These are phyloP conservation scores for Zenarchopterus dispar DNA, from an alignment of 2,797 vertebrate genomes.

Conservation along the genomic window DNA sequence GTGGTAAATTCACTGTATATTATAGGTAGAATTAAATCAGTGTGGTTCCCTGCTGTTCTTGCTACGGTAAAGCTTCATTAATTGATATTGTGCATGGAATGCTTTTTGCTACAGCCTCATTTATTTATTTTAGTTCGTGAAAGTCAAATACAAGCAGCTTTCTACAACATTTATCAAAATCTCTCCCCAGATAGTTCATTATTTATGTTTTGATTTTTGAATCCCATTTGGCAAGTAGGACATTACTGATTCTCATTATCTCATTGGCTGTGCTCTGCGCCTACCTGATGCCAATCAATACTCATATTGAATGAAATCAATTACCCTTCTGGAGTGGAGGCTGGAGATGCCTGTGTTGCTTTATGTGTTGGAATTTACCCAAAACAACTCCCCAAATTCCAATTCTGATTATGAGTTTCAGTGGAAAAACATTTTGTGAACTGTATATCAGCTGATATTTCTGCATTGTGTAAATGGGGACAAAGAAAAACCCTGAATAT, in stretches of 20 bases:
- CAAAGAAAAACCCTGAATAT: no score
- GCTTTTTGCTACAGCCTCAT: not conserved
- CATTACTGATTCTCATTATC: slow-evolving; percentile 55
- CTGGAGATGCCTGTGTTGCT: slow-evolving; percentile 17
- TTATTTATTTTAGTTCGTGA: slow-evolving; percentile 13
- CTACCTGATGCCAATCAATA: slow-evolving; percentile 69
- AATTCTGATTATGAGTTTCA: not conserved
- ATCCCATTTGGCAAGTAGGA: slow-evolving; percentile 40
- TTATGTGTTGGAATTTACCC: slow-evolving; percentile 23
- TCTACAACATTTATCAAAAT: slow-evolving; percentile 2
- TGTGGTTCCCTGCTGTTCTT: slow-evolving; percentile 19
- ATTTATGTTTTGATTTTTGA: slow-evolving; percentile 32
- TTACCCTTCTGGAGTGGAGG: slow-evolving; percentile 37
- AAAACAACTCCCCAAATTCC: slow-evolving; percentile 14
- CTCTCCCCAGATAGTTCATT: not conserved
- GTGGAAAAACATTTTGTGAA: no score
- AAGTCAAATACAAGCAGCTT: slow-evolving; percentile 1
- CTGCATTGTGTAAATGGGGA: no score
- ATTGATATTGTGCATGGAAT: slow-evolving; percentile 12
- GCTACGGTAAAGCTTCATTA: slow-evolving; percentile 20
- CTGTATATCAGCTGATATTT: no score
- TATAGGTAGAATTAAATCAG: slow-evolving; percentile 33
- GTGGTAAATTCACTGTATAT: slow-evolving; percentile 40
- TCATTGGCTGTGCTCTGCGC: slow-evolving; percentile 40
- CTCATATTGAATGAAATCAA: slow-evolving; percentile 61